Evolutionary conservation across 2,113 vertebrate genomes (phyloP).

Genomic region (Alaudala cheleensis): DNA sequence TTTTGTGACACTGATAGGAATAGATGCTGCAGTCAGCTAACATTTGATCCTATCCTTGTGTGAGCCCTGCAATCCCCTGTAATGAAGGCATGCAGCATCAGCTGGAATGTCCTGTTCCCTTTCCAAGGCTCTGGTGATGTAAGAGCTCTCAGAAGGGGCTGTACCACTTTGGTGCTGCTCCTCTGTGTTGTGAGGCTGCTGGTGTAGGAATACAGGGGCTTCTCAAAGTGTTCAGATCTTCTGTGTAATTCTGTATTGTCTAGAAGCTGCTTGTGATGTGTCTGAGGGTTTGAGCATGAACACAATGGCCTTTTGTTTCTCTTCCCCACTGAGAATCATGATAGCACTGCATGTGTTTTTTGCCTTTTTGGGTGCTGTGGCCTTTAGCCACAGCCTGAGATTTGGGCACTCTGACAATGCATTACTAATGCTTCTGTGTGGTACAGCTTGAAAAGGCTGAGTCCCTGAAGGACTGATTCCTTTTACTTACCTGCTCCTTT

Average conservation of each 20-base stretch:
- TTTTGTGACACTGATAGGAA: not conserved
- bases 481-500: not conserved
- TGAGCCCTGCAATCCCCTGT: not conserved
- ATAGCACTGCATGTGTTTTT: not conserved
- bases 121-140: not conserved
- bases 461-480: not conserved
- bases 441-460: not conserved
- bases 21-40: not conserved
- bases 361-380: not conserved
- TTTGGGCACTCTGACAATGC: not conserved
- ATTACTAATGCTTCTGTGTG: not conserved
- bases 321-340: not conserved
- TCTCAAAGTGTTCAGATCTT: not conserved
- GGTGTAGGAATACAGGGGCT: not conserved
- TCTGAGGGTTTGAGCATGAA: not conserved
- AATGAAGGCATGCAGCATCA: not conserved
- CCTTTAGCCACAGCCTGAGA: not conserved
- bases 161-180: not conserved
- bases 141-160: not conserved
- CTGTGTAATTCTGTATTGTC: not conserved
- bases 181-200: not conserved
- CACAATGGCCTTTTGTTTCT: not conserved
- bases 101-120: not conserved
- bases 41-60: not conserved
- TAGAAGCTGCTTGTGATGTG: not conserved